A percentile compares a stretch with the other conserved stretches of the same genome.
Evolutionary conservation across 1,140 invertebrate genomes (phyloP).

Genomic region (Meloidogyne hapla): DNA sequence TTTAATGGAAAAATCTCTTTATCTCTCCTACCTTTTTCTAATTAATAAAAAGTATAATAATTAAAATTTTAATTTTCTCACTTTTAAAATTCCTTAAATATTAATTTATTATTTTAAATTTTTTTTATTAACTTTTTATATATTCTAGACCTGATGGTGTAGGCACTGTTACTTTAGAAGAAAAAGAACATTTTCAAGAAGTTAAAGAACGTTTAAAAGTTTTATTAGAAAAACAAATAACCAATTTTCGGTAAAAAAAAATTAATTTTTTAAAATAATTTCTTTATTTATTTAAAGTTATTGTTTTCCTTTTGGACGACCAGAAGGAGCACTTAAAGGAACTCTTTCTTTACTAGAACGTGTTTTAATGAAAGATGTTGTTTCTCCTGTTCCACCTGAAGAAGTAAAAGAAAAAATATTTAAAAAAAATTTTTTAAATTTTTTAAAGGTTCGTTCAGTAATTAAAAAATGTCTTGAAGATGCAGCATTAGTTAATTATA

Average conservation of each 20-base stretch:
- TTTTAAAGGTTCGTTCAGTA: conserved; percentile 75
- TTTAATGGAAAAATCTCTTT: too few relatives aligned
- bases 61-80: too few relatives aligned
- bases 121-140: not conserved
- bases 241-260: conserved; percentile 78
- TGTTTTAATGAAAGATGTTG: conserved; percentile 97
- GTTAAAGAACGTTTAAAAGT: conserved; percentile 90
- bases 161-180: conserved; percentile 92
- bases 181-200: conserved; percentile 95
- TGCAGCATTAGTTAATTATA: conserved; percentile 95
- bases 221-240: conserved; percentile 94
- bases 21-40: too few relatives aligned
- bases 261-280: conserved; percentile 22
- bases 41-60: too few relatives aligned
- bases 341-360: conserved; percentile 91
- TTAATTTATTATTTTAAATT: too few relatives aligned
- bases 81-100: too few relatives aligned
- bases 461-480: conserved; percentile 92
- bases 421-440: not conserved
- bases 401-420: conserved; percentile 67
- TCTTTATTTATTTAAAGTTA: conserved; percentile 71
- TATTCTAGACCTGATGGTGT: conserved; percentile 86
- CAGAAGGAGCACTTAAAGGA: conserved; percentile 92
- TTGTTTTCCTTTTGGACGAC: conserved; percentile 95
- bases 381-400: conserved; percentile 91